Conservation (phyloP, 2,113 vertebrate genomes). For the Bos javanicus region DNA sequence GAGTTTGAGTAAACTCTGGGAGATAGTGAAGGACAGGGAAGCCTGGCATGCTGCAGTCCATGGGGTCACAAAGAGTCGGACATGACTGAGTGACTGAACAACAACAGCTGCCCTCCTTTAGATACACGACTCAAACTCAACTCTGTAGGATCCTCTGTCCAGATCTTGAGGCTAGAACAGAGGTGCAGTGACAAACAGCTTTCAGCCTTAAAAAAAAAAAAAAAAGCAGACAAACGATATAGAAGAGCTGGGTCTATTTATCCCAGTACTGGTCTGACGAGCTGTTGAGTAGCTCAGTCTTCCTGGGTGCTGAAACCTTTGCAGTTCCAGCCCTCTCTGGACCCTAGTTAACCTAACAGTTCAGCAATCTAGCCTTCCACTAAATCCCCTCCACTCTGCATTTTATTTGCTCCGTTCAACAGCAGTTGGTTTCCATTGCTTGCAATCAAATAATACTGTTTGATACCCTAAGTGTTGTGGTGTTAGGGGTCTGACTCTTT, state of each 20-base stretch:
- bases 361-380: neutral
- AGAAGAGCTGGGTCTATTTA: no score
- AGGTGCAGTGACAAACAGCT: neutral
- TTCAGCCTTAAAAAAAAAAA: neutral
- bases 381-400: accelerated
- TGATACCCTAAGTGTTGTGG: neutral
- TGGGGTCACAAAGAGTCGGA: neutral
- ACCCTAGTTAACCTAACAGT: accelerated
- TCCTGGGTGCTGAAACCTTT: accelerated
- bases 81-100: neutral
- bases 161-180: neutral
- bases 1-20: neutral
- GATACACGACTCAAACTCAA: neutral
- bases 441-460: neutral
- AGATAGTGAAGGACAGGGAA: neutral
- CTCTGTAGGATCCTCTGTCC: neutral
- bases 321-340: neutral
- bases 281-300: neutral
- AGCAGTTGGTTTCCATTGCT: neutral
- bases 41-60: neutral
- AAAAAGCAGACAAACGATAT: accelerated
- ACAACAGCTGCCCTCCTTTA: neutral
- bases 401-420: neutral
- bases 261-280: accelerated
- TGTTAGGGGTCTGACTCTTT: neutral